phyloP scores from a whole-genome alignment of 2,888 invertebrate genomes.

The Strigamia transsilvanica region DNA sequence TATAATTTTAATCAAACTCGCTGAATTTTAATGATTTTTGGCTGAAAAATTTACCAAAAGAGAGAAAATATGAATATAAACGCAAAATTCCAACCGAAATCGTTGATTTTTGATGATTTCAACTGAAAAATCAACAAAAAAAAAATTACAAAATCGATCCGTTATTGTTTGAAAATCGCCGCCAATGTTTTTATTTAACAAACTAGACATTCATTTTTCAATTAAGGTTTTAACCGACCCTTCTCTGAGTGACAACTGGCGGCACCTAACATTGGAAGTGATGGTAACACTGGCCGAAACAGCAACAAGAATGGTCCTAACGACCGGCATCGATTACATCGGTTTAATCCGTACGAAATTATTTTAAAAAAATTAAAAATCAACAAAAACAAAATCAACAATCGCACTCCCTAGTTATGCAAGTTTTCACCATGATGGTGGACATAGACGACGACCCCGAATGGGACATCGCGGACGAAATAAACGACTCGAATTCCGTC shows the following conservation, averaged over 20 bases:
- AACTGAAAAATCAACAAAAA: no score
- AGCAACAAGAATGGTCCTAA: conserved; percentile 95
- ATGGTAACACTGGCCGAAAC: conserved; percentile 87
- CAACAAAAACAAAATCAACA: not conserved
- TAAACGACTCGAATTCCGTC: conserved; percentile 91
- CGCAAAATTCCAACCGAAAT: no score
- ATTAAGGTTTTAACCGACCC: conserved; percentile 74
- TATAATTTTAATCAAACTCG: no score
- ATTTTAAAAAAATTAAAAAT: not conserved
- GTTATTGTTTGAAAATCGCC: no score
- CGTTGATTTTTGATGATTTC: no score
- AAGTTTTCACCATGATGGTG: conserved; percentile 92
- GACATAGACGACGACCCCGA: conserved; percentile 91
- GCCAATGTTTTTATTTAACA: no score
- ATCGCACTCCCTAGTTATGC: conserved; percentile 57
- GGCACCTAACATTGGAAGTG: conserved; percentile 90
- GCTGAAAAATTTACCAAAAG: no score
- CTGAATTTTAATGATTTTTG: no score
- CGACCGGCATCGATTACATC: conserved; percentile 85
- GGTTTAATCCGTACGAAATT: conserved; percentile 67
- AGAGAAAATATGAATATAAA: no score
- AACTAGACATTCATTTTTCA: not conserved
- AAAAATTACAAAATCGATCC: no score
- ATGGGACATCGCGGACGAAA: conserved; percentile 85
- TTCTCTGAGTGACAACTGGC: conserved; percentile 77